Conservation (phyloP, 2,113 vertebrate species). For the Pluvianellus socialis region DNA sequence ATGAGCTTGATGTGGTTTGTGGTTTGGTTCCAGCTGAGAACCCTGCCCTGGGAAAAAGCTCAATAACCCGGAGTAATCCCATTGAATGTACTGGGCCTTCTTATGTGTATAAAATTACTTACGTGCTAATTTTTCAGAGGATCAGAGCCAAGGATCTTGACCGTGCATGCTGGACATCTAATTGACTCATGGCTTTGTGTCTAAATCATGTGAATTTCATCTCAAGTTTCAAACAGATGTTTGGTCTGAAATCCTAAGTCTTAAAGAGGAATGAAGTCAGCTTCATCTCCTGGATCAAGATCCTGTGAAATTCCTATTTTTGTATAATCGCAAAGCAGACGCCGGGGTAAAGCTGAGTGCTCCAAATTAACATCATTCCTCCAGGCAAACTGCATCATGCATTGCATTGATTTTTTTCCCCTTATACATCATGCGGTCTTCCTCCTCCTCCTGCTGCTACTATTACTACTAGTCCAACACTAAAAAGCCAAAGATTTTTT, state of each 20-base stretch:
- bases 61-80: background rate
- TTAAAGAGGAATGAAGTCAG: slow-evolving; percentile 48
- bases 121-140: slow-evolving; percentile 41
- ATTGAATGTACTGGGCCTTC: background rate
- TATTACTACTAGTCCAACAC: background rate
- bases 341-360: background rate
- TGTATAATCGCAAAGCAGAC: background rate
- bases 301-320: slow-evolving; percentile 45
- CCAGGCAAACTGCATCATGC: background rate
- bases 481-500: background rate
- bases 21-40: slow-evolving; percentile 3
- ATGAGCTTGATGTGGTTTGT: slow-evolving; percentile 25
- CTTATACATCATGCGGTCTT: background rate
- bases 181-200: slow-evolving; percentile 24
- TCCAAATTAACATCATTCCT: background rate
- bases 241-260: slow-evolving; percentile 33
- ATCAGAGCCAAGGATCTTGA: slow-evolving; percentile 37
- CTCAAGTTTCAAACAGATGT: slow-evolving; percentile 64
- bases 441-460: background rate
- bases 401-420: background rate
- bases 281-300: slow-evolving; percentile 31
- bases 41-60: slow-evolving; percentile 1
- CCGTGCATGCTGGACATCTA: slow-evolving; percentile 40
- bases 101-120: slow-evolving; percentile 49
- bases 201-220: slow-evolving; percentile 34